phyloP scores from a whole-genome alignment of 2,888 invertebrate species.

The Podabrus alpinus region DNA sequence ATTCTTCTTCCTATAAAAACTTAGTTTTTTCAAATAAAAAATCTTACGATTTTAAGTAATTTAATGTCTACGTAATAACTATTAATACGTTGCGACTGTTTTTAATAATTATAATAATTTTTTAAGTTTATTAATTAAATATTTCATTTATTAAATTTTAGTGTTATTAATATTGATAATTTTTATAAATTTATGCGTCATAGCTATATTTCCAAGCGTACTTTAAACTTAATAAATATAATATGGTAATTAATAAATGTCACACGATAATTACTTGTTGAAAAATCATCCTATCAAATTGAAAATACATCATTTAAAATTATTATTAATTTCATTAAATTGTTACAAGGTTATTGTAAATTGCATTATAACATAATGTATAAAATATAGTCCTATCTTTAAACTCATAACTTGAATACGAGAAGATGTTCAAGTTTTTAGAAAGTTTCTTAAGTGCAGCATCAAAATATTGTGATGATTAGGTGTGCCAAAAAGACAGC shows the following conservation, averaged over 20 bases:
- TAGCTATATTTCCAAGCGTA: background rate
- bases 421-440: background rate
- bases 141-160: background rate
- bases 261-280: background rate
- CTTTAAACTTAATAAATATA: background rate
- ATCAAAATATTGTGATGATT: background rate
- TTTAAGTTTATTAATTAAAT: background rate
- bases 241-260: background rate
- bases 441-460: background rate
- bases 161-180: background rate
- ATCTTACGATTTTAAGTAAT: too few species aligned
- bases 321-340: background rate
- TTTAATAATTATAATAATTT: too few species aligned
- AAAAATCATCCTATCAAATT: background rate
- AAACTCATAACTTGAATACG: background rate
- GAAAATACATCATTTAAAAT: background rate
- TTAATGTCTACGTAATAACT: too few species aligned
- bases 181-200: background rate
- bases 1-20: too few species aligned
- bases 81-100: too few species aligned
- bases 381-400: background rate
- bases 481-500: conserved; percentile 15
- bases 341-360: background rate
- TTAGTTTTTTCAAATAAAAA: too few species aligned
- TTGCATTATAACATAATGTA: background rate